Evolutionary conservation across 2,888 invertebrate species (phyloP).

Genomic region (Nebria brevicollis): DNA sequence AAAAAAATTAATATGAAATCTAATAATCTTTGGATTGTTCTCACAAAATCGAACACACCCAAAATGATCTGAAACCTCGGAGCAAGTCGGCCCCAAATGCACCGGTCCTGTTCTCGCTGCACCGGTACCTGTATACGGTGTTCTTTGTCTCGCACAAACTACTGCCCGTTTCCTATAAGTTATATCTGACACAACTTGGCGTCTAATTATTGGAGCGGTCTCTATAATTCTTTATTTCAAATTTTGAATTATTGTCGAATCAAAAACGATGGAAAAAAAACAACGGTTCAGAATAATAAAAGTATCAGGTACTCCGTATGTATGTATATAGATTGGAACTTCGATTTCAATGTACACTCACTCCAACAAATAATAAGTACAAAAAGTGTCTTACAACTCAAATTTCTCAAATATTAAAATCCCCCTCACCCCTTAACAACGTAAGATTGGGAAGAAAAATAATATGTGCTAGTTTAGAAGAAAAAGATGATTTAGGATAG

Average conservation of each 20-base stretch:
- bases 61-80: conserved; percentile 36
- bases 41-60: conserved; percentile 39
- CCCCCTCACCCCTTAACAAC: too few relatives aligned
- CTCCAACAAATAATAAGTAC: not conserved
- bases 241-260: conserved; percentile 46
- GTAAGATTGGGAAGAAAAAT: too few relatives aligned
- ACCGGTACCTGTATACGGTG: not conserved
- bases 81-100: conserved; percentile 10
- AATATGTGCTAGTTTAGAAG: too few relatives aligned
- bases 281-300: conserved; percentile 18
- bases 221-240: conserved; percentile 47
- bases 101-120: conserved; percentile 17
- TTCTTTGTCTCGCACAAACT: conserved; percentile 21
- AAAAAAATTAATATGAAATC: not conserved
- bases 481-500: too few relatives aligned
- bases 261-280: conserved; percentile 37
- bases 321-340: not conserved
- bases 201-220: conserved; percentile 44
- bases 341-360: not conserved
- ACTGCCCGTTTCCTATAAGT: conserved; percentile 30
- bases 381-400: too few relatives aligned
- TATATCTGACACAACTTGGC: conserved; percentile 43
- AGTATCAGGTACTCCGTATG: not conserved
- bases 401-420: too few relatives aligned
- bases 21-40: conserved; percentile 23